Conservation (phyloP, 2,888 invertebrate species). For the Amiota communis region DNA sequence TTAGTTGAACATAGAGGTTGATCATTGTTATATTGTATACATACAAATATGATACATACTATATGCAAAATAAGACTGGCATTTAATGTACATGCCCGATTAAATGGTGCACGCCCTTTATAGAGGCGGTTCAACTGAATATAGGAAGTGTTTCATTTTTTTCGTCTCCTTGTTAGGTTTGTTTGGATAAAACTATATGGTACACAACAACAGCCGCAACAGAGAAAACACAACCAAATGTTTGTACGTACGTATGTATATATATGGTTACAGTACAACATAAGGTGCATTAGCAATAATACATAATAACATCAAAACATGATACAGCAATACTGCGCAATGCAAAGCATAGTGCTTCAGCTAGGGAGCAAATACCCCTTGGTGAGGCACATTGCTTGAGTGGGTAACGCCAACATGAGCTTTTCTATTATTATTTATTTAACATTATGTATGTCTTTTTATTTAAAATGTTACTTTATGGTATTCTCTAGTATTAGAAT, state of each 20-base stretch:
- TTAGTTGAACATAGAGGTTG: too few species aligned
- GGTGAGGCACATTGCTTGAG: too few species aligned
- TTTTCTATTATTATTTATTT: constrained; percentile 59
- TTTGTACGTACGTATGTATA: neutral
- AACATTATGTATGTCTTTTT: constrained; percentile 60
- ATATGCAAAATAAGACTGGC: too few species aligned
- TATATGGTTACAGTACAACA: neutral
- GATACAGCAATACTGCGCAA: neutral
- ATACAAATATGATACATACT: neutral
- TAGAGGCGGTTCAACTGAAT: constrained; percentile 43
- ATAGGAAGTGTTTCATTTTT: constrained; percentile 6
- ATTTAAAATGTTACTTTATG: constrained; percentile 57
- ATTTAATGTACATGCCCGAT: too few species aligned
- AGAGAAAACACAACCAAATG: constrained; percentile 16
- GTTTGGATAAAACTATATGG: constrained; percentile 56
- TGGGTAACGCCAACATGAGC: neutral
- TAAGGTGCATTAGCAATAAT: constrained; percentile 3
- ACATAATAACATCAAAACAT: constrained; percentile 31
- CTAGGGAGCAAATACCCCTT: neutral
- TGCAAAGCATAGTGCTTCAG: neutral
- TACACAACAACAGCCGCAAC: constrained; percentile 25
- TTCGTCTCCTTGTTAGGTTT: constrained; percentile 39
- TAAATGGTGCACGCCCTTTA: constrained; percentile 34
- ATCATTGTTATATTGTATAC: too few species aligned
- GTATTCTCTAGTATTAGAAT: too few species aligned